These are phyloP conservation scores for Dicerorhinus sumatrensis DNA, from an alignment of 2,113 vertebrate genomes.

Conservation along the genomic window DNA sequence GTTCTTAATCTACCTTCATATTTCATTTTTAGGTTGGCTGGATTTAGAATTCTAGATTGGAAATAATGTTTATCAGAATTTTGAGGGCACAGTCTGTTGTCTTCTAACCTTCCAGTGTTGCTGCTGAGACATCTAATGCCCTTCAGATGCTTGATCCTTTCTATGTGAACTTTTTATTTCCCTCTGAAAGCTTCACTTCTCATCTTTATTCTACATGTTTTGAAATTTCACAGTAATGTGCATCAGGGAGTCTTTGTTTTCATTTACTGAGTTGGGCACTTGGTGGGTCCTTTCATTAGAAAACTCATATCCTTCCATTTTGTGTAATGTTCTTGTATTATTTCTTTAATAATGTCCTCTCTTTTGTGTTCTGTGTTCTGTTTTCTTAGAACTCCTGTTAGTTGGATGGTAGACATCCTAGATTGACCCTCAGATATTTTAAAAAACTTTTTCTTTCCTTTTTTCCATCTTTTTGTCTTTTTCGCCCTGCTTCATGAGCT, in stretches of 20 bases:
- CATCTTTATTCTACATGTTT: background rate
- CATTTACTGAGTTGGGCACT: background rate
- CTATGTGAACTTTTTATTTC: background rate
- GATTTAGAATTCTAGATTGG: background rate
- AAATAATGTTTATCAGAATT: background rate
- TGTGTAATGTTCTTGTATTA: background rate
- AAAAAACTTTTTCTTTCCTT: background rate
- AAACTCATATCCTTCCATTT: background rate
- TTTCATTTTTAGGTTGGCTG: background rate
- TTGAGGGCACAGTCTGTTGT: background rate
- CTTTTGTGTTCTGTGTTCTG: background rate
- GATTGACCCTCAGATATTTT: background rate
- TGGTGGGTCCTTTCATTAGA: background rate
- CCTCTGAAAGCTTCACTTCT: background rate
- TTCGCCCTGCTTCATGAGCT: background rate
- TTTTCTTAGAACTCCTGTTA: background rate
- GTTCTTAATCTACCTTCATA: background rate
- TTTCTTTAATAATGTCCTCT: background rate
- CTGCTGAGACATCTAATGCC: background rate
- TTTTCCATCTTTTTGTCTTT: background rate
- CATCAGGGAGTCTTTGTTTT: background rate
- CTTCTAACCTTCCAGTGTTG: background rate
- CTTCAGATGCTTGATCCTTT: background rate
- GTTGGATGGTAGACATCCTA: background rate
- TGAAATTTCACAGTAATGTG: background rate